Base-by-base conservation (phyloP, 2,113 vertebrate species). In the Elephantulus edwardii region DNA sequence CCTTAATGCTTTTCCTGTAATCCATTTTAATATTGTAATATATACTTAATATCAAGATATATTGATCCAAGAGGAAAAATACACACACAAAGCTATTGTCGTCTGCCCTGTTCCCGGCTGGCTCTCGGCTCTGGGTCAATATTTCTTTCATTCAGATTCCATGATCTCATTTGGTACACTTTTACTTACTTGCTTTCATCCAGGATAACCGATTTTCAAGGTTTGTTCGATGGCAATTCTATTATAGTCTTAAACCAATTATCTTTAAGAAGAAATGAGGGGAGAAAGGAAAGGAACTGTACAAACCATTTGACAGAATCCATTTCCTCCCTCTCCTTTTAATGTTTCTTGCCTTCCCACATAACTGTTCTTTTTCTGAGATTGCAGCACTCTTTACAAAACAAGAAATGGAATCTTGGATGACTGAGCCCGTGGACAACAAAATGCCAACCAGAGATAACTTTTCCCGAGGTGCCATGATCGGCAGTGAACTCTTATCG, bases 181-280 rank as follows among this genome's bases (percentile, higher is more conserved):
- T 80, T 90, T 85, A 60, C 92, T 90, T 88, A 90, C 80, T 93
- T 79, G 79, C 68, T 58, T 90, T 62, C 30, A 76, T 56, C 38
- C 35, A 83, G 74, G 89, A 86, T 40, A 94, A 93, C 86, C 0
- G 9, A 90, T 48, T 87, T 74, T 72, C n/a, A n/a, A 83, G 75
- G 54, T 83, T 83, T 89, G 56, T 93, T 86, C 93, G 88, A 92
- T 2, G 28, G 56, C 22, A 84, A 93, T 95, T 94, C 94, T 94
- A 76, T 95, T 94, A 94, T 2, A 64, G 81, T 38, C 46, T 70
- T 74, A 91, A 93, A 71, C 62, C 89, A 93, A 92, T 95, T 92
- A 94, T 93, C n/a, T 94, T 93, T 92, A 94, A 93, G 88, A 91
- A 89, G 68, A 94, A 62, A 88, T 50, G 71, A 86, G 82, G 71